Conservation (phyloP, 2,888 invertebrate species). For the Diachrysia chrysitis region DNA sequence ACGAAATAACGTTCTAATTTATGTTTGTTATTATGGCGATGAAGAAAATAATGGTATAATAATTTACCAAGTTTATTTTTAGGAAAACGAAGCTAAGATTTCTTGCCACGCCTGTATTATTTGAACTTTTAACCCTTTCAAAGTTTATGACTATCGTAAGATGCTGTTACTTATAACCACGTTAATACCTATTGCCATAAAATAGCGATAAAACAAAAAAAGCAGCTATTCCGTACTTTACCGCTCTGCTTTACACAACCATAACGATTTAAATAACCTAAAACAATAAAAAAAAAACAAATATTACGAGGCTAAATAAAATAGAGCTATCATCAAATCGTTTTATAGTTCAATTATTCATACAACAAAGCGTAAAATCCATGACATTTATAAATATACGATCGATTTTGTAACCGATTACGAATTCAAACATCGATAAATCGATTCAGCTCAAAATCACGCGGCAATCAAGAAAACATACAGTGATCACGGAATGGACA, state of each 20-base stretch:
- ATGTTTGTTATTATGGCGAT: conserved; percentile 27
- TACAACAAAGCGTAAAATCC: conserved; percentile 72
- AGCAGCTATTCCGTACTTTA: conserved; percentile 2
- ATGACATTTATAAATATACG: conserved; percentile 79
- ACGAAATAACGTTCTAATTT: conserved; percentile 37
- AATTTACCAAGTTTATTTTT: conserved; percentile 39
- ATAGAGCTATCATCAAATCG: conserved; percentile 54
- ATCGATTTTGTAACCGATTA: conserved; percentile 75
- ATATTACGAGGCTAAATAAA: conserved; percentile 53
- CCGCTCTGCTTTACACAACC: conserved; percentile 32
- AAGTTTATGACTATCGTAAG: conserved; percentile 42
- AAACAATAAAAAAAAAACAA: conserved; percentile 24
- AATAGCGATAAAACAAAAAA: conserved; percentile 24
- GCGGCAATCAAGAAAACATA: conserved; percentile 70
- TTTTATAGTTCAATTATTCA: conserved; percentile 68
- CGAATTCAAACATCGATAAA: conserved; percentile 67
- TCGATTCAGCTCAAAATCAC: conserved; percentile 66
- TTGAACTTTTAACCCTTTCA: conserved; percentile 45
- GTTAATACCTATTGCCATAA: conserved; percentile 22
- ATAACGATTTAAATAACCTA: conserved; percentile 32
- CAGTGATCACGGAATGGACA: conserved; percentile 67
- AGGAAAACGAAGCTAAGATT: conserved; percentile 25
- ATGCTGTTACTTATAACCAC: conserved; percentile 32
- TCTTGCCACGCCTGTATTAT: conserved; percentile 49
- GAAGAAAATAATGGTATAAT: conserved; percentile 39